Conservation (phyloP, 2,113 vertebrate genomes). For the Motacilla alba region DNA sequence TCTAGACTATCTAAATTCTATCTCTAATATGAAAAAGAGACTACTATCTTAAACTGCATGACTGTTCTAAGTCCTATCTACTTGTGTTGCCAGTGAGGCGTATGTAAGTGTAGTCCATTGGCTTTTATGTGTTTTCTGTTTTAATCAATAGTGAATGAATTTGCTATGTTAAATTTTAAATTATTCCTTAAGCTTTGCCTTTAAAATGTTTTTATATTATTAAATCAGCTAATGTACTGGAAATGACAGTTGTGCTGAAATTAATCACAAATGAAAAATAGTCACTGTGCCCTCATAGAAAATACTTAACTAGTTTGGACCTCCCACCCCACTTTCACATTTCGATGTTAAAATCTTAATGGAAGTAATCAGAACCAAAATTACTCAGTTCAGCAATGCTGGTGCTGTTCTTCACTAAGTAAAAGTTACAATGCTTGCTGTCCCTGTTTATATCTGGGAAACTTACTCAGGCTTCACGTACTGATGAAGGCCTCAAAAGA, state of each 20-base stretch:
- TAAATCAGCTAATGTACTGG: background rate
- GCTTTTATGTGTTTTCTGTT: background rate
- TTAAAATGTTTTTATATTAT: background rate
- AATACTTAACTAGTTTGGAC: background rate
- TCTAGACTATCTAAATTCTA: background rate
- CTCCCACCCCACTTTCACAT: background rate
- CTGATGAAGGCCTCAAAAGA: background rate
- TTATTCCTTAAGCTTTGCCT: background rate
- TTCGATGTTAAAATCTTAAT: background rate
- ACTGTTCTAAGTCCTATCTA: background rate
- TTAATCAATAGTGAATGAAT: background rate
- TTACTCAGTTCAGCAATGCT: background rate
- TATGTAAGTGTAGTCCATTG: background rate
- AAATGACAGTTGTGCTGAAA: background rate
- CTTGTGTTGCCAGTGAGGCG: background rate
- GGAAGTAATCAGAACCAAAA: background rate
- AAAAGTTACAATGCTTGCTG: background rate
- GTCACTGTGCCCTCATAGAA: background rate
- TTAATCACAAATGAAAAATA: background rate
- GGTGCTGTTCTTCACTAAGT: background rate
- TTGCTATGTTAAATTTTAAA: background rate
- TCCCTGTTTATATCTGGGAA: background rate
- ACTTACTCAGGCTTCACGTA: background rate
- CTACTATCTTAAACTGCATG: background rate
- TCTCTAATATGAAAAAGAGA: background rate